phyloP scores from a whole-genome alignment of 2,888 invertebrate genomes.

The Oeneis ivallda region DNA sequence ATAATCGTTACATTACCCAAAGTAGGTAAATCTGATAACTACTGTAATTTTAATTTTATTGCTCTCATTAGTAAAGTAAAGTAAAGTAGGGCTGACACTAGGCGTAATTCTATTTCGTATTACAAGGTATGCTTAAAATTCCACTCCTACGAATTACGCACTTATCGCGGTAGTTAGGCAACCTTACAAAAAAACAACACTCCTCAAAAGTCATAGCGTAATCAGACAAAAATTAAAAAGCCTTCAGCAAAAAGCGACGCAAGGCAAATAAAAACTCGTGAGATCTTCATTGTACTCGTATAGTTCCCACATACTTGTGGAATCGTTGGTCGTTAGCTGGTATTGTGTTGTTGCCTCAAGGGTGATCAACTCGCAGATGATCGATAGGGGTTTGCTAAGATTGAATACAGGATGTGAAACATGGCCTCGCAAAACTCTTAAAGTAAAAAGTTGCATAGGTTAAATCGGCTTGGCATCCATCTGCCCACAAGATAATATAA shows the following conservation, averaged over 20 bases:
- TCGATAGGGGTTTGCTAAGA: slow-evolving; percentile 3
- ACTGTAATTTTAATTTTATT: slow-evolving; percentile 2
- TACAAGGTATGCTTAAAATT: background rate
- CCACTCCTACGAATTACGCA: background rate
- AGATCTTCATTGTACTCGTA: background rate
- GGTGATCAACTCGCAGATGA: slow-evolving; percentile 3
- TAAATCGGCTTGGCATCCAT: no score
- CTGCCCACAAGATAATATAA: no score
- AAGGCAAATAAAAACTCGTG: slow-evolving; percentile 1
- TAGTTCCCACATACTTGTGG: background rate
- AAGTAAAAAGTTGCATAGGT: no score
- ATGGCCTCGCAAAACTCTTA: background rate
- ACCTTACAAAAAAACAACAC: background rate
- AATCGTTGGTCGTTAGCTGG: background rate
- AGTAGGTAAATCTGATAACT: background rate
- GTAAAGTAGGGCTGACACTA: no score
- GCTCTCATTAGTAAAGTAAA: background rate
- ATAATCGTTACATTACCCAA: background rate
- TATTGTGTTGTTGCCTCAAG: slow-evolving; percentile 13
- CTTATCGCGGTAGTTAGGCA: no score
- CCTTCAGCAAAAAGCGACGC: slow-evolving; percentile 2
- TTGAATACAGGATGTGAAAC: background rate
- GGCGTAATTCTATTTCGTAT: no score
- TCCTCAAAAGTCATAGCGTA: background rate
- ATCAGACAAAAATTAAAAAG: background rate